Base-by-base conservation (phyloP, 2,888 invertebrate genomes). In the Deladenus siricidicola region DNA sequence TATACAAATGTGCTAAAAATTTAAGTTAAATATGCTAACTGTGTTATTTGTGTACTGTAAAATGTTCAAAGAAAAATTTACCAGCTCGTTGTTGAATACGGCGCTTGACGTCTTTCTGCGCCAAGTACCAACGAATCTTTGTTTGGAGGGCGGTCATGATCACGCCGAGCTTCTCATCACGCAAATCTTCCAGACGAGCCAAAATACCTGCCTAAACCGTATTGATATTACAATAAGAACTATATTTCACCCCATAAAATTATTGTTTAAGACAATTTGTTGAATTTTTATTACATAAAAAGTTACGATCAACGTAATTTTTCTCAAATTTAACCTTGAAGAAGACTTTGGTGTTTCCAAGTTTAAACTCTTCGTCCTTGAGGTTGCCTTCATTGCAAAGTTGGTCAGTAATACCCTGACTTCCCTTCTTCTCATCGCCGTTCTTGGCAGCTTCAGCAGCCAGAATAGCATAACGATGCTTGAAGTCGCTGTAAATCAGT, bases 181-280 rank as follows among this genome's bases (percentile, higher is more conserved):
- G 92, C 84, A 96, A 86, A 84, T 99, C 98, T 83, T 99, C 98
- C 88, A 99, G 91, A 85, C 90, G 90, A 90, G 98, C 98, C 86
- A 99, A 85, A 83, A 96, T 92, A 86, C 98, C 98, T 79, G 98
- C 98, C 81, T 94, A 30, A 43, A 56, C 17, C 28, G 1, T 3
- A 10, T 10, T n/a, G n/a, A 47, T n/a, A n/a, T n/a, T n/a, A n/a
- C n/a, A n/a, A n/a, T n/a, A n/a, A n/a, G n/a, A n/a, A n/a, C n/a
- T n/a, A n/a, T n/a, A n/a, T n/a, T n/a, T n/a, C n/a, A n/a, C n/a
- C n/a, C n/a, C n/a, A n/a, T n/a, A n/a, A n/a, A n/a, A n/a, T n/a
- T n/a, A n/a, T n/a, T n/a, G n/a, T n/a, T n/a, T n/a, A n/a, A n/a
- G n/a, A n/a, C n/a, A n/a, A n/a, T n/a, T n/a, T n/a, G n/a, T n/a